Evolutionary conservation across 2,113 vertebrate species (phyloP), one percentile per base, ranked within the genome.

Genomic region (Columbina picui): DNA sequence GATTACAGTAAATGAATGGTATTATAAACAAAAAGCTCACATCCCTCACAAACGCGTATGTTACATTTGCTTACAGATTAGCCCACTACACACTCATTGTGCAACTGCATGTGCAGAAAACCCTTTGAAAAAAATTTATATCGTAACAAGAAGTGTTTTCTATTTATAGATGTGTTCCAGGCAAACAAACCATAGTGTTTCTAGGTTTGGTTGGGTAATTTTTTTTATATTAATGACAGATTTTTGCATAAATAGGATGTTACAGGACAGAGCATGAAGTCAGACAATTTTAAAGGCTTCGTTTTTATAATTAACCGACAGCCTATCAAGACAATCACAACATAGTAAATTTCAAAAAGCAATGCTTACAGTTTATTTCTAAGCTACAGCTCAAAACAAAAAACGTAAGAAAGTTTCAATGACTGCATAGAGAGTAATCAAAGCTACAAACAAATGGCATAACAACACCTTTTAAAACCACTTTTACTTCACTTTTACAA

Each of bases 1-100:
- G 85, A 86, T 87, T 94, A 96, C 93, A 97, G 95, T 93, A 96
- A 95, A 93, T 64, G 89, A 96, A 93, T 34, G 57, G 70, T 19
- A 34, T n/a, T 75, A 77, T 70, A 94, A 96, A 96, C 93, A 96
- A 92, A 87, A 89, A 84, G 74, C 27, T 50, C 38, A 50, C 91
- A 55, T 21, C 32, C 12, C 49, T 60, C 61, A 81, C 30, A 60
- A 90, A 90, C 0, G 13, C 2, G 7, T 22, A 34, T 22, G 38
- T 14, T 68, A 38, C 25, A 18, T n/a, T 94, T 76, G 29, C 52
- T 61, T 29, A 67, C 11, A 50, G 41, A 87, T 32, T 14, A 93
- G 12, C 56, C 32, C 56, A 50, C 17, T 32, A 30, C 10, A 32
- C 27, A 23, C 32, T 36, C n/a, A 73, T 7, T 63, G 68, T 49